Base-by-base conservation (phyloP, 2,797 vertebrate species). In the Falco peregrinus region DNA sequence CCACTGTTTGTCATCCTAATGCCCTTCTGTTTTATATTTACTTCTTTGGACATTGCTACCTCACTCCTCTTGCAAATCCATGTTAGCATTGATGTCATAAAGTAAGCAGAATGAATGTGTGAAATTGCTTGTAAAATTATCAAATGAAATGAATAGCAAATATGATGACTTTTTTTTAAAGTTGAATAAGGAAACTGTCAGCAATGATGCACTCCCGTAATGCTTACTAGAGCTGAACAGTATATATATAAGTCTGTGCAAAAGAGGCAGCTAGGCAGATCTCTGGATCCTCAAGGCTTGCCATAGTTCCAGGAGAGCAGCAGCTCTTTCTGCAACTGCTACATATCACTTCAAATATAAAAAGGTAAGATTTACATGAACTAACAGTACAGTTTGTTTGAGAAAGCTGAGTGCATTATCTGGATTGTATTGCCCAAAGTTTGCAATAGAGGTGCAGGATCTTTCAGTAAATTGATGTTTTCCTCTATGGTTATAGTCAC, bases 151-250 rank as follows among this genome's bases (percentile, higher is more conserved):
- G 97, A 97, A 97, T 60, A 96, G 97, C 90, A 97, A 96, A 96
- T 93, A 97, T 4, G 76, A 95, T 80, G 37, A 92, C 68, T 96
- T 95, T 90, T 94, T 94, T 97, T 95, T 61, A 1, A 91, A 95
- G 96, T 96, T 91, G 96, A 96, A 97, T 87, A 97, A 97, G 92
- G 96, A 97, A 97, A 96, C 96, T 97, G 97, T 97, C 97, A 97
- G 96, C 97, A 97, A 73, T 97, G 97, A 98, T 98, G 97, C 95
- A 97, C 91, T 95, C 95, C 81, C 69, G 5, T 95, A 97, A 96
- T 97, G 98, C 95, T 97, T 97, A 97, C 93, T 97, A 97, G 96
- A 97, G 93, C 97, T 96, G 97, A 97, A 97, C 98, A 97, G 92
- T 93, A 73, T 96, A 98, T 96, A 96, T 98, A 98, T 98, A 97